These are phyloP conservation scores for Phylloscopus trochiloides DNA, from an alignment of 2,113 vertebrate species.

Conservation along the genomic window DNA sequence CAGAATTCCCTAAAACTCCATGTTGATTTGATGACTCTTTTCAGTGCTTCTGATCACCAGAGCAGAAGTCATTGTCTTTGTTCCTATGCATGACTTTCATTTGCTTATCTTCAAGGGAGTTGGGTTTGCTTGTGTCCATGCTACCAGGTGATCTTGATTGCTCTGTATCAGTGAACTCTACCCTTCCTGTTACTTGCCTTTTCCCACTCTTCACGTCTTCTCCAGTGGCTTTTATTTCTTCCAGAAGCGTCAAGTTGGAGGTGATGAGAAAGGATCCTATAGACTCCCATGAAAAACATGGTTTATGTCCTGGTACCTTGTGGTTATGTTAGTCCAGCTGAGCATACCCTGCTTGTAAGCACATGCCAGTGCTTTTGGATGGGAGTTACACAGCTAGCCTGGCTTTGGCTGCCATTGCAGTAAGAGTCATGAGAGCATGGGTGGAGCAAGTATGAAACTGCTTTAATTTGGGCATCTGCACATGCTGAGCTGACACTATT, in stretches of 20 bases:
- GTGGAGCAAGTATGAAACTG: neutral
- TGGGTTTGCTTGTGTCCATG: neutral
- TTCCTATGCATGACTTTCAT: neutral
- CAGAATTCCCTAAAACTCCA: neutral
- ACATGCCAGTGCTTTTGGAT: rapidly evolving
- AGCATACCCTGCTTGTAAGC: neutral
- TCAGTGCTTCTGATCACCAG: neutral
- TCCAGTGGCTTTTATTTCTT: neutral
- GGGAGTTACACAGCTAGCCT: neutral
- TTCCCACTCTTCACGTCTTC: neutral
- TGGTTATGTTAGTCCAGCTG: neutral
- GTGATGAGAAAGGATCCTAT: neutral
- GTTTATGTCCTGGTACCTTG: neutral
- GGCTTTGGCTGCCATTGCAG: neutral
- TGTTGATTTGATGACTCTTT: neutral
- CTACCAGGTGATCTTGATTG: neutral
- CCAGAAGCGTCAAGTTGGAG: neutral
- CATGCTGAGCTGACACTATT: neutral
- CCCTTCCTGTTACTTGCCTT: neutral
- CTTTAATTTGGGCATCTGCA: neutral
- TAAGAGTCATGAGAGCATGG: no score
- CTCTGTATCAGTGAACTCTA: neutral
- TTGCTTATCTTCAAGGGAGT: neutral
- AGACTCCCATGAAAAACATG: neutral
- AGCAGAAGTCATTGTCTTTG: neutral